phyloP scores from a whole-genome alignment of 2,888 invertebrate species.

The Parthenolecanium corni region DNA sequence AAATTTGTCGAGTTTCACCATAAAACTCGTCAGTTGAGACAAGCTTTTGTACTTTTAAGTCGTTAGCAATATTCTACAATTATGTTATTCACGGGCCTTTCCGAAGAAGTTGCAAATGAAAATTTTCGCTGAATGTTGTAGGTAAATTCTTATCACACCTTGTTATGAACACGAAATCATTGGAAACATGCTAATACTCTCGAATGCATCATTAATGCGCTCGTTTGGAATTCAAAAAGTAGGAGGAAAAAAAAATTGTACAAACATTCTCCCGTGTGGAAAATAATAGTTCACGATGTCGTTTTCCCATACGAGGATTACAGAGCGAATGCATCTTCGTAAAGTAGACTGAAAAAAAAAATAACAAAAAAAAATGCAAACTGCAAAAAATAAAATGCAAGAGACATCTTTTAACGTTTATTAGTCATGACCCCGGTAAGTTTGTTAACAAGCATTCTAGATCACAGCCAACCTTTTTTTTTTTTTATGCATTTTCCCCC shows the following conservation, averaged over 20 bases:
- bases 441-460: conserved; percentile 21
- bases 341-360: neutral
- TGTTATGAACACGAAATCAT: conserved; percentile 5
- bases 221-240: neutral
- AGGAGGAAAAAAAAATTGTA: neutral
- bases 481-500: too few relatives aligned
- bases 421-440: conserved; percentile 22
- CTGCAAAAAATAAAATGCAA: neutral
- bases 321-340: neutral
- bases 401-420: conserved; percentile 9
- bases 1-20: too few relatives aligned
- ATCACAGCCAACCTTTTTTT: conserved; percentile 11
- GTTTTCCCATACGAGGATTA: conserved; percentile 24
- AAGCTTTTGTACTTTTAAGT: too few relatives aligned
- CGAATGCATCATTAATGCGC: conserved; percentile 1
- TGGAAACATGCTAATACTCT: neutral
- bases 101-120: too few relatives aligned
- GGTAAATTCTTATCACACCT: conserved; percentile 19
- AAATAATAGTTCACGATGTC: conserved; percentile 27
- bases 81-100: too few relatives aligned
- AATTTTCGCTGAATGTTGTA: too few relatives aligned
- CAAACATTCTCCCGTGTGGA: conserved; percentile 4
- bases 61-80: too few relatives aligned
- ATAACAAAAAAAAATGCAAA: neutral
- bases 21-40: too few relatives aligned